A percentile compares a stretch with the other conserved stretches of the same genome.
Conservation (phyloP, 2,797 vertebrate genomes). For the Setipinna tenuifilis region DNA sequence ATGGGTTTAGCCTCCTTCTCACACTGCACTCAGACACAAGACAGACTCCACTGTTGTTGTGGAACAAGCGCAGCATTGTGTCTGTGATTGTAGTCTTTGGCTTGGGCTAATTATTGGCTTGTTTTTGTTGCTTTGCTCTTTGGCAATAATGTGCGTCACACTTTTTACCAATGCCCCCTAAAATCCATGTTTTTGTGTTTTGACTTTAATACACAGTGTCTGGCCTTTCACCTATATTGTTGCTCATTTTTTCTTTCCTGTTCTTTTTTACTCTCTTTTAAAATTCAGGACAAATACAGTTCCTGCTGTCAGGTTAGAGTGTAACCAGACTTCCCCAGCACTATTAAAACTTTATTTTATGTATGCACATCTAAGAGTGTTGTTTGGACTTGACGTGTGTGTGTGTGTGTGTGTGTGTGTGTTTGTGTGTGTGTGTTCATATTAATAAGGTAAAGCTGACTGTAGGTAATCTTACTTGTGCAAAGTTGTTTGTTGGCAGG, state of each 20-base stretch:
- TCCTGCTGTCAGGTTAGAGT: not conserved
- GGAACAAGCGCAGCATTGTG: slow-evolving; percentile 18
- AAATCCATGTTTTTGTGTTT: slow-evolving; percentile 23
- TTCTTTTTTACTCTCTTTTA: not conserved
- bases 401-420: not conserved
- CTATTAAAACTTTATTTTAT: not conserved
- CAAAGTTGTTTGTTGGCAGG: too few relatives aligned
- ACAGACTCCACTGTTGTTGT: slow-evolving; percentile 11
- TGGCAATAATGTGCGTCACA: slow-evolving; percentile 17
- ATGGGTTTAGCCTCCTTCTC: slow-evolving; percentile 1
- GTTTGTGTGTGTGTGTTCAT: not conserved
- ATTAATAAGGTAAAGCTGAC: too few relatives aligned
- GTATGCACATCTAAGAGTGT: not conserved
- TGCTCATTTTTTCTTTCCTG: not conserved
- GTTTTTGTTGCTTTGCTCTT: slow-evolving; percentile 22
- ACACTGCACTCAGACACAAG: not conserved
- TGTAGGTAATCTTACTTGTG: too few relatives aligned
- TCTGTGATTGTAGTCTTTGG: slow-evolving; percentile 22
- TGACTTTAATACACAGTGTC: slow-evolving; percentile 2
- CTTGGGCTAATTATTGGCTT: slow-evolving; percentile 6
- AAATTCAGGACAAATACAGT: not conserved
- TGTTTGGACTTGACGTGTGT: not conserved
- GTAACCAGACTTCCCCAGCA: not conserved
- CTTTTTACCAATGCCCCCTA: not conserved
- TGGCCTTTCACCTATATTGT: not conserved